Percentiles rank a stretch among this genome's conserved stretches.
phyloP scores from a whole-genome alignment of 2,888 invertebrate genomes.

The Brachypalpus laphriformis region DNA sequence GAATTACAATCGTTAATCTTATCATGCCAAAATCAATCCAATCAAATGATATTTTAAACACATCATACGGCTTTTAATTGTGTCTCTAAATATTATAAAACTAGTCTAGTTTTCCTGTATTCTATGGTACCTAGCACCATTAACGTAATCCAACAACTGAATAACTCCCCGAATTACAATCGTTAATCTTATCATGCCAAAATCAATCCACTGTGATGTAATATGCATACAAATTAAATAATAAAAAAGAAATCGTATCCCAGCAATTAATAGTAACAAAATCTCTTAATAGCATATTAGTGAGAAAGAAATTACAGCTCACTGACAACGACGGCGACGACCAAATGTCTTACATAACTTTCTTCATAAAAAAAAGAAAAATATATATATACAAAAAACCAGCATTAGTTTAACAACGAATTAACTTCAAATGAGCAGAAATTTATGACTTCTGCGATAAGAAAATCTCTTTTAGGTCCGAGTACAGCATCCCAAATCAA shows the following conservation, averaged over 20 bases:
- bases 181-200: slow-evolving; percentile 34
- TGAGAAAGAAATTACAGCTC: slow-evolving; percentile 26
- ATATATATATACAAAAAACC: not conserved
- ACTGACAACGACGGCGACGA: not conserved
- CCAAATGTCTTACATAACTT: slow-evolving; percentile 23
- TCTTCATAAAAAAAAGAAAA: not conserved
- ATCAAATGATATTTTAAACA: too few species aligned
- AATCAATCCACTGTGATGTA: slow-evolving; percentile 40
- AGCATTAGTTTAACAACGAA: slow-evolving; percentile 52
- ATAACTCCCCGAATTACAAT: slow-evolving; percentile 18
- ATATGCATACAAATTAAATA: slow-evolving; percentile 33
- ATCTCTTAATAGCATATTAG: slow-evolving; percentile 43
- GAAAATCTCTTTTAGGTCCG: slow-evolving; percentile 40
- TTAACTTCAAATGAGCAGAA: slow-evolving; percentile 54
- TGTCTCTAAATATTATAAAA: too few species aligned
- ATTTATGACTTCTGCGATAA: slow-evolving; percentile 55
- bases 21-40: slow-evolving; percentile 37
- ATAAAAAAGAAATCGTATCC: slow-evolving; percentile 54
- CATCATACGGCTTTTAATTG: too few species aligned
- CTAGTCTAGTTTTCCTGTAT: too few species aligned
- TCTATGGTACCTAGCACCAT: not conserved
- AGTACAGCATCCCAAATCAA: slow-evolving; percentile 17
- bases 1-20: slow-evolving; percentile 33
- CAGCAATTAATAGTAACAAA: slow-evolving; percentile 40
- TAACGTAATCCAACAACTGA: not conserved